These are phyloP conservation scores for Microchirus variegatus DNA, from an alignment of 2,797 vertebrate genomes.

Conservation along the genomic window DNA sequence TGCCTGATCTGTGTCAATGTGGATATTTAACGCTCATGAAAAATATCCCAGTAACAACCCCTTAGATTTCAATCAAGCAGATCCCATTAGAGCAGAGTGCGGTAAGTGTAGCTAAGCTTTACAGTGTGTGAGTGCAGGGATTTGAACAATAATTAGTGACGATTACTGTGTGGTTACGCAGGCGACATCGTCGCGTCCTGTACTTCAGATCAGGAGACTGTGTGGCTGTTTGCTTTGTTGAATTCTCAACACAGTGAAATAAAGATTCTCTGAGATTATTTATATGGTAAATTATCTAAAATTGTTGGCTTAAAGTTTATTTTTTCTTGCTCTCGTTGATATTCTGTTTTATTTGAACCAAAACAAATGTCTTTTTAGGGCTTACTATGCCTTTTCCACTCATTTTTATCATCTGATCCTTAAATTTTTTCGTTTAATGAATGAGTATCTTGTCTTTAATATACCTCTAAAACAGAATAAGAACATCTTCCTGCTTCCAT, in stretches of 20 bases:
- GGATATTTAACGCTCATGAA: constrained; percentile 13
- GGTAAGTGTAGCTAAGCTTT: constrained; percentile 55
- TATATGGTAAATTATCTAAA: constrained; percentile 36
- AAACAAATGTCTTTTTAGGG: constrained; percentile 7
- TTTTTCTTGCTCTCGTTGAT: constrained; percentile 30
- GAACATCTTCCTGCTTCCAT: neutral
- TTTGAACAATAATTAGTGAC: constrained; percentile 63
- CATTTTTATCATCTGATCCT: too few relatives aligned
- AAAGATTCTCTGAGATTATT: constrained; percentile 38
- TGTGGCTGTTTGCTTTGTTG: constrained; percentile 28
- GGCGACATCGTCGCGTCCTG: constrained; percentile 45
- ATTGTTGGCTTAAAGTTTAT: constrained; percentile 21
- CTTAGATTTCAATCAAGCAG: constrained; percentile 43
- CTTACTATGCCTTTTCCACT: too few relatives aligned
- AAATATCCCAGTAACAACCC: constrained; percentile 47
- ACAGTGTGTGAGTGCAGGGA: constrained; percentile 45
- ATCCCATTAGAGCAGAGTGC: constrained; percentile 57
- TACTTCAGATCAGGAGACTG: constrained; percentile 35
- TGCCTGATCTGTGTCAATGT: neutral
- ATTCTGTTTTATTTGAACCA: constrained; percentile 21
- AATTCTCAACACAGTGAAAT: constrained; percentile 41
- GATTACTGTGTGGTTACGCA: constrained; percentile 51
- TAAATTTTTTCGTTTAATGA: too few relatives aligned
- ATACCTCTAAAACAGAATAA: constrained; percentile 7
- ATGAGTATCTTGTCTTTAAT: too few relatives aligned